Evolutionary conservation across 2,113 vertebrate genomes (phyloP), one percentile per base, ranked within the genome.

Genomic region (Delphinapterus leucas): DNA sequence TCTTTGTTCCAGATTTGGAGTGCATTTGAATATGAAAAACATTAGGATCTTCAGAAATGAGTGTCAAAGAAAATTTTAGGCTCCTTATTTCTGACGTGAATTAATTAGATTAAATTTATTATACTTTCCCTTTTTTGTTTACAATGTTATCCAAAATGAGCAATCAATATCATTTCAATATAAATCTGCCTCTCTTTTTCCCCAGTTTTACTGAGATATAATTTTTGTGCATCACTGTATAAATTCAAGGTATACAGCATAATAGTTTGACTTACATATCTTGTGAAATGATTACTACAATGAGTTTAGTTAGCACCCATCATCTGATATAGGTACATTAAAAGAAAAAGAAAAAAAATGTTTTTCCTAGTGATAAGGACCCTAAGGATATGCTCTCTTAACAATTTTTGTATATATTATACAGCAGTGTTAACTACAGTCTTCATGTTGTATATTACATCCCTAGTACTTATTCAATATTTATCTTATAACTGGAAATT

Each of bases 21-120:
- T 90, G 2, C 21, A 87, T 87, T 13, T 94, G 58, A 90, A 76
- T 82, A 90, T 87, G 79, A 93, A 93, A 97, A 95, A 90, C 10
- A 41, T 47, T 11, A 67, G n/a, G 21, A 68, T 80, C 84, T 95
- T 93, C 65, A 96, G 41, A 98, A 94, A 81, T 88, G 33, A 95
- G 14, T 88, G 38, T 90, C 65, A 93, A 77, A 92, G 81, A 89
- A 88, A 93, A 83, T 55, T 92, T 53, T 85, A 80, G 41, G 21
- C 76, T 44, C 26, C 53, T 97, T 94, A 60, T 65, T 89, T 90
- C n/a, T 81, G 61, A 58, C 9, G 61, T 88, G 49, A 80, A 90
- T 94, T 79, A 96, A 80, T 82, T 82, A 81, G 33, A 33, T 86
- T 96, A 89, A 92, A 8, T 28, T 97, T 96, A 58, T 58, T 58